Evolutionary conservation across 2,797 vertebrate species (phyloP), one percentile per base, ranked within the genome.

Genomic region (Pelobates cultripes): DNA sequence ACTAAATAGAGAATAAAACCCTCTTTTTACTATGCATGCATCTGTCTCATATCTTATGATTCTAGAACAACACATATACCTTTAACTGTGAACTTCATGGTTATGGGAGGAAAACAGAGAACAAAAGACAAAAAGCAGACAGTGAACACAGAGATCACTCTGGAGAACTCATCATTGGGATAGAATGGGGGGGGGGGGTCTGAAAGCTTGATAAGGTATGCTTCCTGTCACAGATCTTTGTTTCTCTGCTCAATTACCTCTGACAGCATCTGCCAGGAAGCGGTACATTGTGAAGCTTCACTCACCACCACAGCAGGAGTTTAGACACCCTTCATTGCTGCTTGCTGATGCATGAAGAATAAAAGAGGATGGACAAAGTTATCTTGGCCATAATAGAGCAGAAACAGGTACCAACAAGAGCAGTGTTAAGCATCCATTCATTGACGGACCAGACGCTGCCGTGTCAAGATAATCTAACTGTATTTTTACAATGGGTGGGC

Each of bases 181-280:
- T 28, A 28, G 7, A 10, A 4, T 40, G 57, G 12, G 42, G 45
- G 57, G 45, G 55, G 55, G 55, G 60, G 55, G 60, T 41, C 42
- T 40, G 2, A 43, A 47, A 12, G 67, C 12, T 28, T 77, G 61
- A 77, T 68, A 17, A 28, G 40, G n/a, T 60, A 77, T 9, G 75
- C 77, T 78, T 83, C 81, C 75, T 47, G 61, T 63, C 63, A 60
- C 3, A 60, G 75, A 73, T 66, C 51, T n/a, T 66, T 43, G 70
- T 78, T 61, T 83, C 43, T 77, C 63, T 44, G 70, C 81, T 78
- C 75, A 78, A 83, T 83, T 83, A 78, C 69, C 53, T 74, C 63
- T 78, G 81, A 78, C 81, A 83, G 75, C 75, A 83, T 45, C 81
- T 83, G 81, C 81, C 75, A 83, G 81, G 75, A 83, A 83, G 69